Evolutionary conservation across 2,888 invertebrate species (phyloP).

Genomic region (Celastrina argiolus): DNA sequence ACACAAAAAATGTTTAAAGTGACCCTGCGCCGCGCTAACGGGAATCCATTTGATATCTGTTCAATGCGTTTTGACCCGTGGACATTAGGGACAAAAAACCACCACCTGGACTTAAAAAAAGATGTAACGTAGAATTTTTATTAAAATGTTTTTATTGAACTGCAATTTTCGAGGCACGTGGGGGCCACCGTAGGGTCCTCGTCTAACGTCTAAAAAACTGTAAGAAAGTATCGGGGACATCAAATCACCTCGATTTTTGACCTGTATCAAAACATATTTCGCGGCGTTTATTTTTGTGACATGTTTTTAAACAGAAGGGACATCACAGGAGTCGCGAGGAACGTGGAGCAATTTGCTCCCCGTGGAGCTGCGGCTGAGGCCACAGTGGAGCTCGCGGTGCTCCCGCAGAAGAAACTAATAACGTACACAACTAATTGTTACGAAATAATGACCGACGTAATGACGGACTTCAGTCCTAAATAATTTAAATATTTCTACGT

Average conservation of each 20-base stretch:
- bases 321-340: slow-evolving; percentile 14
- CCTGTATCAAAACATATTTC: neutral
- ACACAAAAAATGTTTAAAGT: slow-evolving; percentile 60
- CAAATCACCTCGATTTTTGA: neutral
- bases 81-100: slow-evolving; percentile 56
- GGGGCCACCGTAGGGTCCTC: neutral
- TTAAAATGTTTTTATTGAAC: slow-evolving; percentile 31
- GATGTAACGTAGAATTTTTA: slow-evolving; percentile 39
- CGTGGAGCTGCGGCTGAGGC: slow-evolving; percentile 49
- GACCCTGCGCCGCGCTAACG: slow-evolving; percentile 67
- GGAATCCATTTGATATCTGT: slow-evolving; percentile 64
- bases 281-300: slow-evolving; percentile 13
- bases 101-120: slow-evolving; percentile 64
- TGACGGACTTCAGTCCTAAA: neutral
- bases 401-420: neutral
- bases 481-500: neutral
- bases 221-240: neutral
- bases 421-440: neutral
- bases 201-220: neutral
- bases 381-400: slow-evolving; percentile 35
- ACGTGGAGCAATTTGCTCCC: slow-evolving; percentile 60
- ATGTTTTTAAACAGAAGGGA: slow-evolving; percentile 21
- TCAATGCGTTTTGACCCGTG: slow-evolving; percentile 69
- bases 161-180: slow-evolving; percentile 15
- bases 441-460: neutral